These are phyloP conservation scores for Sparus aurata DNA, from an alignment of 2,797 vertebrate genomes.

Conservation along the genomic window DNA sequence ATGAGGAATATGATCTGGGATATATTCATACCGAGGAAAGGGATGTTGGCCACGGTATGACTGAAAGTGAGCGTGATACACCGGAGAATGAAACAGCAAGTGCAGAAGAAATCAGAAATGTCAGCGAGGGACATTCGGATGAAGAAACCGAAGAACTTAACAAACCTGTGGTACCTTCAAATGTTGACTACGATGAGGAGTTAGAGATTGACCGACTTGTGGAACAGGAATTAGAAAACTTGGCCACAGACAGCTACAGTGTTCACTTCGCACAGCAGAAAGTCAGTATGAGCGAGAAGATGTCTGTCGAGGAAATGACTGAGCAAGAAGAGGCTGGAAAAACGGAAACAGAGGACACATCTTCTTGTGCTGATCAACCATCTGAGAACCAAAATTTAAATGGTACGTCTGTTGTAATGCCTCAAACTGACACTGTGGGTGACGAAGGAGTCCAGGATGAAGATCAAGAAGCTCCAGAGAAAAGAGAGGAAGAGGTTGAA, in stretches of 20 bases:
- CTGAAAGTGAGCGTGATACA: neutral
- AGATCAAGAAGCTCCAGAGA: conserved; percentile 46
- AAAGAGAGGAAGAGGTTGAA: conserved; percentile 58
- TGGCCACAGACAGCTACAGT: conserved; percentile 64
- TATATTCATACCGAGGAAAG: conserved; percentile 47
- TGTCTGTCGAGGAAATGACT: neutral
- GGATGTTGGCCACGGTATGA: conserved; percentile 6
- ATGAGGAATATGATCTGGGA: conserved; percentile 65
- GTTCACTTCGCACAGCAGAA: conserved; percentile 59
- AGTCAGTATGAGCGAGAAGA: neutral
- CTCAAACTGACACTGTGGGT: conserved; percentile 6
- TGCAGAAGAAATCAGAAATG: conserved; percentile 27
- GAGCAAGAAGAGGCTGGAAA: conserved; percentile 22
- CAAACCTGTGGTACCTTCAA: neutral
- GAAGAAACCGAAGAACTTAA: conserved; percentile 50
- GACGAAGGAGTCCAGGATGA: conserved; percentile 29
- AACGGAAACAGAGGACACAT: neutral
- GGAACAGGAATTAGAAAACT: conserved; percentile 73
- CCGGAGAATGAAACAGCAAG: conserved; percentile 12
- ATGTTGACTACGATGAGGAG: conserved; percentile 55
- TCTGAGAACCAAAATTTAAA: conserved; percentile 20
- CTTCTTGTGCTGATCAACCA: conserved; percentile 24
- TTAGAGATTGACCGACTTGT: conserved; percentile 70
- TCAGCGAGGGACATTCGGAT: conserved; percentile 18
- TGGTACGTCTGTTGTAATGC: conserved; percentile 2